Evolutionary conservation across 1,140 invertebrate species (phyloP).

Genomic region (Camponotus pennsylvanicus): DNA sequence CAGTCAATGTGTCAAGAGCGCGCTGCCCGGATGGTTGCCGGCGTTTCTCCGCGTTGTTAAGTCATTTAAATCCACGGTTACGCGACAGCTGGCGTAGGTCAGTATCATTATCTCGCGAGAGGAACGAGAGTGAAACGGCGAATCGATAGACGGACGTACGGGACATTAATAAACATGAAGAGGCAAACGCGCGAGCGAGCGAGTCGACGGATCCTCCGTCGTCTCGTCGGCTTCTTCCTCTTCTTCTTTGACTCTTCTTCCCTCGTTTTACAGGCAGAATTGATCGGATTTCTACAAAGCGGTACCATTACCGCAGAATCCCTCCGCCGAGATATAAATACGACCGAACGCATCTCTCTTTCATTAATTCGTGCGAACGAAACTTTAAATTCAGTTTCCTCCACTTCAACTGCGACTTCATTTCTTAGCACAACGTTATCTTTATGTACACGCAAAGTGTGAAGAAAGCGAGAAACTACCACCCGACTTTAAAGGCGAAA

Average conservation of each 20-base stretch:
- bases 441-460: slow-evolving; percentile 11
- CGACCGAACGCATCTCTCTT: background rate
- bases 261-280: slow-evolving; percentile 33
- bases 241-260: slow-evolving; percentile 45
- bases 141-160: slow-evolving; percentile 79
- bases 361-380: slow-evolving; percentile 17
- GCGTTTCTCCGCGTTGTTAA: slow-evolving; percentile 73
- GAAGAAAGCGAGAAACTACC: slow-evolving; percentile 31
- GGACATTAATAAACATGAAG: slow-evolving; percentile 83
- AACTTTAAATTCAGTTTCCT: slow-evolving; percentile 36
- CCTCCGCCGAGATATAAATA: slow-evolving; percentile 26
- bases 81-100: slow-evolving; percentile 81
- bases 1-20: slow-evolving; percentile 73
- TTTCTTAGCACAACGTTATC: background rate
- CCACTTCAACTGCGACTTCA: background rate
- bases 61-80: slow-evolving; percentile 71
- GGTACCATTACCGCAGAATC: slow-evolving; percentile 9
- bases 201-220: slow-evolving; percentile 21
- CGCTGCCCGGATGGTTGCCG: slow-evolving; percentile 63
- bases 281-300: slow-evolving; percentile 43
- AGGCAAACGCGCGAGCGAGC: slow-evolving; percentile 55
- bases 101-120: slow-evolving; percentile 81
- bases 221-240: slow-evolving; percentile 20
- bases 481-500: slow-evolving; percentile 35
- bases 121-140: slow-evolving; percentile 80